phyloP scores from a whole-genome alignment of 1,140 invertebrate species.

The Ptiloglossa arizonensis region DNA sequence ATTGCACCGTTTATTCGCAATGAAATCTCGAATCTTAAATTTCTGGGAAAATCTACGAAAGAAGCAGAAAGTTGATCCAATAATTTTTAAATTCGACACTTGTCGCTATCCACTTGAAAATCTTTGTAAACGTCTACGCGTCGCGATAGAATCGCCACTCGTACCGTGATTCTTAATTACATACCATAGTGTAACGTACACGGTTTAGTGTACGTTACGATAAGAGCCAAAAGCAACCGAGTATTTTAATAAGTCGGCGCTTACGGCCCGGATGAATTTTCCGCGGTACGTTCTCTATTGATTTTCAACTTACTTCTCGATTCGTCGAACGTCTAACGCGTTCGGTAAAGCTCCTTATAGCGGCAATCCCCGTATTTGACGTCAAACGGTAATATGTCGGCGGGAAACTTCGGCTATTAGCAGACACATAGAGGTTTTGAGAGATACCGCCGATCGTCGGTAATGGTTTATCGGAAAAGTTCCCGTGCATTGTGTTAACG shows the following conservation, averaged over 20 bases:
- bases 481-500: neutral
- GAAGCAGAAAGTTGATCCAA: too few relatives aligned
- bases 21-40: too few relatives aligned
- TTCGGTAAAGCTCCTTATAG: constrained; percentile 10
- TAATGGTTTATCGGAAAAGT: constrained; percentile 22
- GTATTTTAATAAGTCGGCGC: neutral
- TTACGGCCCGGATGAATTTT: neutral
- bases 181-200: too few relatives aligned
- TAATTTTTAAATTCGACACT: too few relatives aligned
- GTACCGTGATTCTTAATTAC: too few relatives aligned
- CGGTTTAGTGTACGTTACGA: too few relatives aligned
- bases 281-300: neutral
- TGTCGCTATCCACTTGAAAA: too few relatives aligned
- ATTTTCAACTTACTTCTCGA: constrained; percentile 11
- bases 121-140: too few relatives aligned
- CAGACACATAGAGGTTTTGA: constrained; percentile 8
- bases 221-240: too few relatives aligned
- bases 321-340: neutral
- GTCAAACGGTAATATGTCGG: constrained; percentile 21
- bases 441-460: neutral
- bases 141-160: too few relatives aligned
- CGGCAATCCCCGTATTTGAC: constrained; percentile 8
- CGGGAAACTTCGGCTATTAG: constrained; percentile 14
- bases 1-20: too few relatives aligned
- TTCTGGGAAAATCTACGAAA: too few relatives aligned